Evolutionary conservation across 2,888 invertebrate species (phyloP).

Genomic region (Tholera decimalis): DNA sequence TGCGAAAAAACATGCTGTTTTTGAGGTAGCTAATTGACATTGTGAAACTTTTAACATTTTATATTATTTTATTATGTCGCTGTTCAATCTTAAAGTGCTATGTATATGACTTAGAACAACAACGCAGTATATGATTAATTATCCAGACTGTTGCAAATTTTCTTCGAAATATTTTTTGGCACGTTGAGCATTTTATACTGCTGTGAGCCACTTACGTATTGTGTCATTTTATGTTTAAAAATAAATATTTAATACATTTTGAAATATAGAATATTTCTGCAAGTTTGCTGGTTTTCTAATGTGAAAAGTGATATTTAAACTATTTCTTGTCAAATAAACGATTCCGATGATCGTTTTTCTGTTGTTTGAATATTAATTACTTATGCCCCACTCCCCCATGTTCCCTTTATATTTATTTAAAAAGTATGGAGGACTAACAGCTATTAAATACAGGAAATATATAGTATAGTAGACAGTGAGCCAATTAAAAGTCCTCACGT

Average conservation of each 20-base stretch:
- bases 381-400: neutral
- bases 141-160: neutral
- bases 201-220: slow-evolving; percentile 22
- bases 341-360: slow-evolving; percentile 77
- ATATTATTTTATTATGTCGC: too few species aligned
- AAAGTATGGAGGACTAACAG: too few species aligned
- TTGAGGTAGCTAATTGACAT: too few species aligned
- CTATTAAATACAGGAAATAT: too few species aligned
- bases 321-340: slow-evolving; percentile 85
- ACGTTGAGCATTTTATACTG: slow-evolving; percentile 18
- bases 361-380: slow-evolving; percentile 65
- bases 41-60: too few species aligned
- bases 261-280: slow-evolving; percentile 62
- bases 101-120: too few species aligned
- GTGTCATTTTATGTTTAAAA: slow-evolving; percentile 35
- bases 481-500: too few species aligned
- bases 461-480: too few species aligned
- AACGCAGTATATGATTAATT: too few species aligned
- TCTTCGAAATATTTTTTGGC: too few species aligned
- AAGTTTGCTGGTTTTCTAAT: slow-evolving; percentile 73
- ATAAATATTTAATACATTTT: slow-evolving; percentile 47
- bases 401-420: neutral
- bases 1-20: too few species aligned
- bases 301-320: slow-evolving; percentile 84
- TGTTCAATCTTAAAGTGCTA: neutral